Evolutionary conservation across 2,888 invertebrate species (phyloP).

Genomic region (Stenichneumon culpator): DNA sequence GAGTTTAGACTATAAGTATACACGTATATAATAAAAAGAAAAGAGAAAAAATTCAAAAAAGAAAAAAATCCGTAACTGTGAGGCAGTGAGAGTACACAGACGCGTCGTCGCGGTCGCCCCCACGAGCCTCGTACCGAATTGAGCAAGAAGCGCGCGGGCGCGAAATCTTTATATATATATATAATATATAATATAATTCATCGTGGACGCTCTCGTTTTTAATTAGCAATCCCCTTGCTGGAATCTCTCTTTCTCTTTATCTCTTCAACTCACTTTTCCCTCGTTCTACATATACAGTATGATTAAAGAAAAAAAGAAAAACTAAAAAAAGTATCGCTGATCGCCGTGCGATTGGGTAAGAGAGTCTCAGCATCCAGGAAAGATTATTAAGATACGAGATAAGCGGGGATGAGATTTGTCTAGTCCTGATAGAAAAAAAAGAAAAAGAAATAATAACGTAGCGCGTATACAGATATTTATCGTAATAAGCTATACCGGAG

Average conservation of each 20-base stretch:
- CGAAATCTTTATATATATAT: slow-evolving; percentile 56
- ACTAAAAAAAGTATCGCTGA: slow-evolving; percentile 41
- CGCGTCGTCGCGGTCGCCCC: slow-evolving; percentile 45
- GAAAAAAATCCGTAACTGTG: slow-evolving; percentile 22
- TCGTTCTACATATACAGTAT: slow-evolving; percentile 33
- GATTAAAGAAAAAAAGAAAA: slow-evolving; percentile 27
- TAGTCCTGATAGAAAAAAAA: slow-evolving; percentile 43
- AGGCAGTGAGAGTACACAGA: neutral
- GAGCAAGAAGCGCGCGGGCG: slow-evolving; percentile 67
- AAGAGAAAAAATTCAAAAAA: slow-evolving; percentile 3
- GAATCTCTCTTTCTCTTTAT: slow-evolving; percentile 38
- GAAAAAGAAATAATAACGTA: neutral
- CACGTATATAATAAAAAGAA: slow-evolving; percentile 23
- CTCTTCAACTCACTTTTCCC: slow-evolving; percentile 39
- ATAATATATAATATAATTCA: slow-evolving; percentile 28
- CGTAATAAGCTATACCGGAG: slow-evolving; percentile 36
- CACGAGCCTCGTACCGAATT: slow-evolving; percentile 50
- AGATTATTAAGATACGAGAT: slow-evolving; percentile 17
- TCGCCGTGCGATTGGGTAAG: slow-evolving; percentile 59
- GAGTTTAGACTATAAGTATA: slow-evolving; percentile 55
- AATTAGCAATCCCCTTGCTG: slow-evolving; percentile 47
- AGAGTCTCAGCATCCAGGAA: slow-evolving; percentile 10
- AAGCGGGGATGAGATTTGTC: slow-evolving; percentile 27
- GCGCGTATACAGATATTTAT: slow-evolving; percentile 30
- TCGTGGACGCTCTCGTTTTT: slow-evolving; percentile 47